Percentiles rank a stretch among this genome's conserved stretches.
phyloP scores from a whole-genome alignment of 2,113 vertebrate species.

The Oceanites oceanicus region DNA sequence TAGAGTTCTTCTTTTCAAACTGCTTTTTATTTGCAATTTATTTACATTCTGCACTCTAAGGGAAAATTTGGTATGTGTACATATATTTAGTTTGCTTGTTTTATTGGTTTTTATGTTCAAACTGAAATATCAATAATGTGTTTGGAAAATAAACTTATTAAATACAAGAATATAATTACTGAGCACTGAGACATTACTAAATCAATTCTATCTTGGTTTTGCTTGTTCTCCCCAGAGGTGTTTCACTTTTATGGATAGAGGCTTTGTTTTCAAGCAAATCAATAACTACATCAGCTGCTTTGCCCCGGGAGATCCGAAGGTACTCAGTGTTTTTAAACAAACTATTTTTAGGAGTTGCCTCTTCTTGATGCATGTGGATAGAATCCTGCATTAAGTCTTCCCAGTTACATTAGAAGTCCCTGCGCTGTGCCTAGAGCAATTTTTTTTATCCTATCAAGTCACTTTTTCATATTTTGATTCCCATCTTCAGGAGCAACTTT shows the following conservation, averaged over 20 bases:
- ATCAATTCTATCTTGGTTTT: not conserved
- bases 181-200: not conserved
- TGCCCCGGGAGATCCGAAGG: slow-evolving; percentile 93
- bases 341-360: not conserved
- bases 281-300: slow-evolving; percentile 97
- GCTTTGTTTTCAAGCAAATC: slow-evolving; percentile 97
- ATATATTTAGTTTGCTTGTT: not conserved
- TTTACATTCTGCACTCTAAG: not conserved
- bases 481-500: not conserved
- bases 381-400: not conserved
- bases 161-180: not conserved
- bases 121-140: not conserved
- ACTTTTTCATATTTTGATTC: not conserved
- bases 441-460: not conserved
- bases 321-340: slow-evolving; percentile 56
- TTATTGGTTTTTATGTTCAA: not conserved
- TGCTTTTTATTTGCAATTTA: not conserved
- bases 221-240: slow-evolving; percentile 81
- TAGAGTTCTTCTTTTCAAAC: not conserved
- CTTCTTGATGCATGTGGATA: not conserved
- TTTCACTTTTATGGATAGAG: slow-evolving; percentile 98
- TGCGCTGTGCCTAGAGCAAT: not conserved
- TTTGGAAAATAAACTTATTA: not conserved
- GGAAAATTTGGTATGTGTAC: not conserved
- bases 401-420: not conserved